Base-by-base conservation (phyloP, 2,113 vertebrate species). In the Fregata magnificens region DNA sequence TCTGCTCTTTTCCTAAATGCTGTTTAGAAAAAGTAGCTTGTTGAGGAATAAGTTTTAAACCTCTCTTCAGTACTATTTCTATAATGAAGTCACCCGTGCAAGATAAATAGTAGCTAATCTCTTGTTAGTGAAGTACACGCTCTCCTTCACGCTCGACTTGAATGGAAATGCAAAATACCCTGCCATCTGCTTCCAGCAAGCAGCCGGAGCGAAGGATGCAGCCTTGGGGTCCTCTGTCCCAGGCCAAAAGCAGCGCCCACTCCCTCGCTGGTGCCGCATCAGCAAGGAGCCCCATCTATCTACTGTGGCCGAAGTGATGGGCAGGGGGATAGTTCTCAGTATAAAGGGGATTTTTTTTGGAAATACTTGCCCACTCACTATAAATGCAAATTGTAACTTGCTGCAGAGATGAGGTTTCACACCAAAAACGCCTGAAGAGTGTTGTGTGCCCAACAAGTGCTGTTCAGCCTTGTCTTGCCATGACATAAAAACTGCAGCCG, bases 101-200 rank as follows among this genome's bases (percentile, higher is more conserved):
- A 92, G 83, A 95, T 40, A 73, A 91, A 90, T 47, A 93, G 95
- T 25, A 44, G 88, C 77, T 47, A 80, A 88, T 81, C 92, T 65
- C 62, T 91, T 82, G 82, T 69, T 85, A 61, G 91, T 31, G 66
- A 45, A 85, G 82, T 58, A 32, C 72, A 52, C 2, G 5, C 55
- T 92, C 77, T 88, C 80, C 88, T 97, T 96, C 94, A 88, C 1
- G 36, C 90, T 89, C 2, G 29, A 15, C 52, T 77, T 63, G 26
- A 26, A 29, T 34, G 82, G 63, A 86, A 94, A 90, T 83, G 88
- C 90, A 74, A 29, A 86, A 78, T 77, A 19, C 56, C 63, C n/a
- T 70, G 82, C 86, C 72, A 63, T 90, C 96, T 93, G 88, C 79
- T 95, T 76, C 70, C 66, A 89, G 81, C 50, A 3, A 31, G 66